These are phyloP conservation scores for Dromius quadrimaculatus DNA, from an alignment of 2,888 invertebrate species.

Conservation along the genomic window DNA sequence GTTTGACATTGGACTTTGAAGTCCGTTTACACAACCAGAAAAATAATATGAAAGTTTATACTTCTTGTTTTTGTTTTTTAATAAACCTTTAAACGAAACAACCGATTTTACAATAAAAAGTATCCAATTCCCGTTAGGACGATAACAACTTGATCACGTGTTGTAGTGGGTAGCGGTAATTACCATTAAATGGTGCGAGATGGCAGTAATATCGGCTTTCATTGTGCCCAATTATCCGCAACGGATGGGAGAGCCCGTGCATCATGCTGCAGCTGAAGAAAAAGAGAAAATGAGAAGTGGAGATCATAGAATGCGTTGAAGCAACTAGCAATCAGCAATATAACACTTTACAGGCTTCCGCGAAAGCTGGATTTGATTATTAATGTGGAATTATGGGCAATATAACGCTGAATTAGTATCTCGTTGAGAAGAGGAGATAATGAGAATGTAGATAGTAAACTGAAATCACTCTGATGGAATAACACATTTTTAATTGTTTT, in stretches of 20 bases:
- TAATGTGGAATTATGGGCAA: not conserved
- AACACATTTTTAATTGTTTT: too few relatives aligned
- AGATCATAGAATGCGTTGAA: not conserved
- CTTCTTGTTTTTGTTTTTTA: too few relatives aligned
- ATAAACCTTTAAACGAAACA: conserved; percentile 27
- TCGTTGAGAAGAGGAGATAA: not conserved
- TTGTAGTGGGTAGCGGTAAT: conserved; percentile 39
- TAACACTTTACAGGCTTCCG: conserved; percentile 6
- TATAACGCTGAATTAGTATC: not conserved
- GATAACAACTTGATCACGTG: conserved; percentile 21
- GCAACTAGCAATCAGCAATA: conserved; percentile 7
- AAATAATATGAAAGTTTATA: too few relatives aligned
- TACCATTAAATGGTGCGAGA: conserved; percentile 46
- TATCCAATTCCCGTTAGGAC: conserved; percentile 9
- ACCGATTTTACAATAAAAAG: not conserved
- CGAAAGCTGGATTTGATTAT: conserved; percentile 2
- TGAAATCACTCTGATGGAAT: not conserved
- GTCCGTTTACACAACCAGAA: too few relatives aligned
- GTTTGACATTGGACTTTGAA: too few relatives aligned
- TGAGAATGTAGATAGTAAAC: not conserved
- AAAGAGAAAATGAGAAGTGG: too few relatives aligned
- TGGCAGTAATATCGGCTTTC: conserved; percentile 40
- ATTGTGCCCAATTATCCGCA: conserved; percentile 39
- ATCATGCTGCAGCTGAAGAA: too few relatives aligned
- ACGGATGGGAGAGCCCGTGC: conserved; percentile 10